phyloP scores from a whole-genome alignment of 2,888 invertebrate species.

The Caenorhabditis auriculariae region DNA sequence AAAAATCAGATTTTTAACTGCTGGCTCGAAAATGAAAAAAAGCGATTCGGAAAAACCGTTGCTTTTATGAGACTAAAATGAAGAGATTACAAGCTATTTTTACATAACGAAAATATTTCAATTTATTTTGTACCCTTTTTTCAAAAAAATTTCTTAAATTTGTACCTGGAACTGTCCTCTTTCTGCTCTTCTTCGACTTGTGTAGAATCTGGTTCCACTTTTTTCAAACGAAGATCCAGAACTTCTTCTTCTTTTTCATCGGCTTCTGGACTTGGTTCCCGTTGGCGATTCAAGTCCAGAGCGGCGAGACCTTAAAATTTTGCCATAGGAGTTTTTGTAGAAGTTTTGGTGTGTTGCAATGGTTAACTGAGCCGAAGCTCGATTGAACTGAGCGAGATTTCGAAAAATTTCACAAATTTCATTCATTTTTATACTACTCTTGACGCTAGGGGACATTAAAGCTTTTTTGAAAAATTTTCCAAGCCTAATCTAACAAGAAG shows the following conservation, averaged over 20 bases:
- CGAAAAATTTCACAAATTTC: too few relatives aligned
- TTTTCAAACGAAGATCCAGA: too few relatives aligned
- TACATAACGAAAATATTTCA: too few relatives aligned
- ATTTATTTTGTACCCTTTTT: slow-evolving; percentile 8
- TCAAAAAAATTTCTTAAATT: slow-evolving; percentile 1
- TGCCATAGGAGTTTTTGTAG: not conserved
- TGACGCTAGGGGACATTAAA: too few relatives aligned
- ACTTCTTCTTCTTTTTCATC: too few relatives aligned
- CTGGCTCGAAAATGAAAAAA: not conserved
- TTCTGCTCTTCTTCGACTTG: slow-evolving; percentile 1
- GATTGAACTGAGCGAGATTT: too few relatives aligned
- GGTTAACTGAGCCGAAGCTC: not conserved
- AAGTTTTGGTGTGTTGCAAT: not conserved
- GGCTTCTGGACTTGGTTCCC: too few relatives aligned
- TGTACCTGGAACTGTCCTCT: not conserved
- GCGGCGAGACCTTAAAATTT: slow-evolving; percentile 23
- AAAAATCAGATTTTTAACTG: not conserved
- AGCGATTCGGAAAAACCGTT: slow-evolving; percentile 7
- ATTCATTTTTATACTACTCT: too few relatives aligned
- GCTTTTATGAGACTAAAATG: too few relatives aligned
- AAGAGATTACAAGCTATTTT: too few relatives aligned
- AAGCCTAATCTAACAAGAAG: too few relatives aligned
- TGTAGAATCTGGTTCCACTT: not conserved
- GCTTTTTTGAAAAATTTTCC: too few relatives aligned
- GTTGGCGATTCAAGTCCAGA: slow-evolving; percentile 21